Base-by-base conservation (phyloP, 2,797 vertebrate species). In the Tinamus major region DNA sequence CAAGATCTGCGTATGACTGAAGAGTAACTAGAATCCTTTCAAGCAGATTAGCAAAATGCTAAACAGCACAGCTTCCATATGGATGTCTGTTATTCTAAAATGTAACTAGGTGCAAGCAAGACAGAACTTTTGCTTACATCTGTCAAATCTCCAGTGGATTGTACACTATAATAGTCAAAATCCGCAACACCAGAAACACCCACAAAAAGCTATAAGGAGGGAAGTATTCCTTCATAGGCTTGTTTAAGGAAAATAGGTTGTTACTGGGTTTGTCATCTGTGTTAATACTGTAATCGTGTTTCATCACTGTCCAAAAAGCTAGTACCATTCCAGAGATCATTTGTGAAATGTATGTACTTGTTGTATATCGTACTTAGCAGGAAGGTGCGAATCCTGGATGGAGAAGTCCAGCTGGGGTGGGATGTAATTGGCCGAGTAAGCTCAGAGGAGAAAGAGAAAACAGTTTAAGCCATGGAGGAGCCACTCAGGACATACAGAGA, bases 191-290 rank as follows among this genome's bases (percentile, higher is more conserved):
- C 49, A 86, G 79, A 76, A 69, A 83, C 55, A 56, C 31, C 31
- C 55, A n/a, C 35, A 55, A 56, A 56, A 51, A 91, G 37, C 67
- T 76, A 5, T n/a, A 83, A 62, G 85, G 84, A 24, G 74, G 69
- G 56, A 94, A 95, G 65, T 59, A 20, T 74, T 84, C 75, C 48
- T 93, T 86, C 77, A 88, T 15, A 31, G 55, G 42, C 67, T 81
- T 92, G 63, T 93, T 96, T 88, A 90, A 96, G 94, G 82, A 91
- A 76, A 91, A 71, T 84, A 89, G 88, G 80, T 64, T 70, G 77
- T 94, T 91, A 85, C 55, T 76, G 39, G 39, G 74, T 70, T 85
- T 91, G 70, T 86, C 91, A 90, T 70, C 87, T 74, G 55, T 70
- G 77, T 88, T 81, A 79, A 90, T 56, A 48, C 87, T 80, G 69